Evolutionary conservation across 92 coral and sea anemone genomes (phyloP), one percentile per base, ranked within the genome.

Genomic region (Actinernus sp.): DNA sequence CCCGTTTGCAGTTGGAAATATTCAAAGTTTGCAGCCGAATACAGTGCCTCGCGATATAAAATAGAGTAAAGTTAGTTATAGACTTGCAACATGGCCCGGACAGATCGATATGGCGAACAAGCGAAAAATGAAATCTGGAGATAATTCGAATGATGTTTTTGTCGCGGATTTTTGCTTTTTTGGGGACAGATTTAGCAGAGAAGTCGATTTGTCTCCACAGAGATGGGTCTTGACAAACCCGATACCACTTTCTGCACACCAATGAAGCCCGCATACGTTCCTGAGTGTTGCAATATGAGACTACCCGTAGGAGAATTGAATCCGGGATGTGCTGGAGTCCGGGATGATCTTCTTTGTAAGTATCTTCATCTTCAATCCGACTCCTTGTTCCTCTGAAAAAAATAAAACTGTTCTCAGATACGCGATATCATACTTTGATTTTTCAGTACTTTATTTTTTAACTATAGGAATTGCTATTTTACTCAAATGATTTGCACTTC

Each of bases 201-300:
- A 89, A 48, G 51, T 89, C 92, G 3, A 89, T 53, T 14, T 70
- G 41, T 49, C 37, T 43, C 96, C 96, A 89, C 26, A 89, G 69
- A 38, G 81, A 71, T 16, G 76, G 58, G 46, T 89, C 96, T 31
- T 66, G 77, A 37, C 92, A 60, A 19, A 85, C 81, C 28, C 91
- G 83, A 28, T 73, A 78, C 96, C 96, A 89, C 36, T 63, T 73
- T 34, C 61, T 71, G 59, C 92, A 89, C 26, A 74, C 96, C 25
- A 83, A 52, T 1, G 96, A 74, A 55, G 67, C 65, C 31, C 74
- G 89, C 31, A 71, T 48, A 9, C 79, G 55, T 38, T 89, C 96
- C 31, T 81, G 77, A 23, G 86, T 38, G 55, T 41, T 50, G 11
- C 79, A 55, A 33, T 82, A 72, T 9, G 69, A 49, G 34, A 89